Evolutionary conservation across 1,140 invertebrate genomes (phyloP).

Genomic region (Ectropis grisescens): DNA sequence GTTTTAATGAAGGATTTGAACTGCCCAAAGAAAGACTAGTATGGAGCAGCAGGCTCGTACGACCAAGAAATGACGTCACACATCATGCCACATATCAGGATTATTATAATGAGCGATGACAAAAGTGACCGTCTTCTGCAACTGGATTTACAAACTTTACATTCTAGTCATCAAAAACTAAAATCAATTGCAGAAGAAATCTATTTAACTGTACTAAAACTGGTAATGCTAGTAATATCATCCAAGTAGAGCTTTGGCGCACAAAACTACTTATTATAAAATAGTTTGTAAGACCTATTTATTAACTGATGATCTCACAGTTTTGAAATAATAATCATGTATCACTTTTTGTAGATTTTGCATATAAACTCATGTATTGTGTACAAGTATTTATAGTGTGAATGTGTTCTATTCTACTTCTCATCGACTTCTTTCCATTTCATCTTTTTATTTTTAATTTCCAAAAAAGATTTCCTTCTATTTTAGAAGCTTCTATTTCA

Average conservation of each 20-base stretch:
- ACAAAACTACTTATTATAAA: constrained; percentile 47
- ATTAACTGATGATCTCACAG: constrained; percentile 51
- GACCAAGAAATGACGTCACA: constrained; percentile 59
- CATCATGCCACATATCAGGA: constrained; percentile 64
- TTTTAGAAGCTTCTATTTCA: too few species aligned
- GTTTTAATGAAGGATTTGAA: constrained; percentile 7
- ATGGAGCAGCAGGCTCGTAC: constrained; percentile 23
- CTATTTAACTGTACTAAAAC: background rate
- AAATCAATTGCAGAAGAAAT: constrained; percentile 16
- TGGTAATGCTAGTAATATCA: constrained; percentile 42
- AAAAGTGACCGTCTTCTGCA: too few species aligned
- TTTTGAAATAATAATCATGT: constrained; percentile 60
- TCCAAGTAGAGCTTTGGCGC: constrained; percentile 61
- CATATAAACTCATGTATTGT: constrained; percentile 65
- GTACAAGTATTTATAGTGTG: constrained; percentile 52
- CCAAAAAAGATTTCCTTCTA: too few species aligned
- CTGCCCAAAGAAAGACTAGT: constrained; percentile 16
- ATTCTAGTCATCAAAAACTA: too few species aligned
- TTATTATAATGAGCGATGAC: constrained; percentile 4
- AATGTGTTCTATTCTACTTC: constrained; percentile 55
- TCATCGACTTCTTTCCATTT: constrained; percentile 19
- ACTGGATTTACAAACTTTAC: too few species aligned
- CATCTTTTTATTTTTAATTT: constrained; percentile 4
- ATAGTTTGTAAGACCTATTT: constrained; percentile 54
- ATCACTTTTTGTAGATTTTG: constrained; percentile 61